Conservation (phyloP, 2,888 invertebrate genomes). For the Endomychus coccineus region DNA sequence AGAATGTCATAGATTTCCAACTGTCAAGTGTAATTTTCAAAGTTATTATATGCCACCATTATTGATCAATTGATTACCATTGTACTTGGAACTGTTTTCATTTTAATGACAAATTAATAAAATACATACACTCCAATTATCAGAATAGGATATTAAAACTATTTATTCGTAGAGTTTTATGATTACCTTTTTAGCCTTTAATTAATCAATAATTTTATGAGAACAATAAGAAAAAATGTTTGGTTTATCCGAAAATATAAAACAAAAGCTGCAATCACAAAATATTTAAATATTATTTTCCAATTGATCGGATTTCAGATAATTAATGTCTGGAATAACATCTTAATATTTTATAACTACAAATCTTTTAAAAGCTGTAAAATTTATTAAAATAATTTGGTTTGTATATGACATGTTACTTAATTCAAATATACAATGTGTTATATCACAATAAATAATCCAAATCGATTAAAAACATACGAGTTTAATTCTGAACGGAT, state of each 20-base stretch:
- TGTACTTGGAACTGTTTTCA: too few species aligned
- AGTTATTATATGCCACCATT: too few species aligned
- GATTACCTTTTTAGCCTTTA: not conserved
- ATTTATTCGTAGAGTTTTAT: too few species aligned
- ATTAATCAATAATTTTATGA: not conserved
- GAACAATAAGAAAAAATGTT: not conserved
- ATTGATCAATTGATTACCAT: too few species aligned
- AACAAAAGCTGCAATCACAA: not conserved
- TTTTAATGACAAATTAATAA: too few species aligned
- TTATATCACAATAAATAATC: slow-evolving; percentile 1
- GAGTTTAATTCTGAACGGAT: not conserved
- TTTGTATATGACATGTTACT: not conserved
- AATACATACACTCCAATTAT: too few species aligned
- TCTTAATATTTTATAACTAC: not conserved
- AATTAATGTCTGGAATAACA: too few species aligned
- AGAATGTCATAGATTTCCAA: too few species aligned
- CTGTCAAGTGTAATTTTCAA: too few species aligned
- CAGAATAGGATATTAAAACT: too few species aligned
- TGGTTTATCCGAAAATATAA: not conserved
- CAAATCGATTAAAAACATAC: not conserved
- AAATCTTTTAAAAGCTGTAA: not conserved
- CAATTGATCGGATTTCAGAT: too few species aligned
- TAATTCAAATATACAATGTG: not conserved
- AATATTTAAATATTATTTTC: not conserved
- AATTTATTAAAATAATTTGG: not conserved